phyloP scores from a whole-genome alignment of 2,797 vertebrate species.

The Adelosebastes latens region DNA sequence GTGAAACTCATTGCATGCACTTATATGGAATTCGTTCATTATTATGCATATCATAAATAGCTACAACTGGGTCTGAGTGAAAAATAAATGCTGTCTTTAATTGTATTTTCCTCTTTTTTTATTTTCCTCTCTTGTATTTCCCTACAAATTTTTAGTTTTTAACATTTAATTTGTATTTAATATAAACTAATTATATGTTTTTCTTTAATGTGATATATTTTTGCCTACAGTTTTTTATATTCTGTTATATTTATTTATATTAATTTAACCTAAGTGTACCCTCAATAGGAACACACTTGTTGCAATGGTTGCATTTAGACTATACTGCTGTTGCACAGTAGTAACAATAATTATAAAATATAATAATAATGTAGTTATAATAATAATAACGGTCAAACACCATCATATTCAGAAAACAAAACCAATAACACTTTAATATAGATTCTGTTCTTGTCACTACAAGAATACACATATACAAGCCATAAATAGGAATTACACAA shows the following conservation, averaged over 20 bases:
- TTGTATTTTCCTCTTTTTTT: neutral
- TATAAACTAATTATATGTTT: neutral
- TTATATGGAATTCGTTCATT: neutral
- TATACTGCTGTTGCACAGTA: neutral
- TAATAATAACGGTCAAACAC: slow-evolving; percentile 58
- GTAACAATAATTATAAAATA: slow-evolving; percentile 40
- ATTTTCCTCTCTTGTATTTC: too few relatives aligned
- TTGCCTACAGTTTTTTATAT: neutral
- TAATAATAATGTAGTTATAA: slow-evolving; percentile 47
- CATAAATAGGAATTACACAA: slow-evolving; percentile 99
- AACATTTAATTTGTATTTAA: neutral
- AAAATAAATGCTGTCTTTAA: neutral
- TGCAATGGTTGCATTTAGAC: neutral
- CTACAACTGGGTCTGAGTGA: neutral
- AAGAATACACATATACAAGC: slow-evolving; percentile 97
- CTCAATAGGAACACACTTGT: neutral
- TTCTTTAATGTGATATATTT: neutral
- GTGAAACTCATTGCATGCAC: neutral
- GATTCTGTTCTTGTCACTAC: slow-evolving; percentile 90
- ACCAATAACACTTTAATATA: slow-evolving; percentile 98
- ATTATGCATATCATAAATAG: neutral
- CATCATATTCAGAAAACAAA: slow-evolving; percentile 83
- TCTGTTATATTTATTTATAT: neutral
- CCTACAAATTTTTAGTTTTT: neutral
- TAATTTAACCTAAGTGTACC: neutral